phyloP scores from a whole-genome alignment of 2,888 invertebrate species.

The Troilus luridus region DNA sequence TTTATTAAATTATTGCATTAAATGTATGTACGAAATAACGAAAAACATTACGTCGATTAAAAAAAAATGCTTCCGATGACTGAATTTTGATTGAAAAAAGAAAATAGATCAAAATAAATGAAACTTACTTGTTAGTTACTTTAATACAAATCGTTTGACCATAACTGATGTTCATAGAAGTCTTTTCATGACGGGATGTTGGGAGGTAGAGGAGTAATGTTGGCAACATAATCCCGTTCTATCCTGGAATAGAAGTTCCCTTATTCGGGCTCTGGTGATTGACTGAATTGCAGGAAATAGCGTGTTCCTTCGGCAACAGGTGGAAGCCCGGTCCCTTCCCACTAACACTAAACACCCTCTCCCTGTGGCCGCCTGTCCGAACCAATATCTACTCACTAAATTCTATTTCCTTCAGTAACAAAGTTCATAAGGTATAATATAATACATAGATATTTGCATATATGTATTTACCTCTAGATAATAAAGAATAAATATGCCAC shows the following conservation, averaged over 20 bases:
- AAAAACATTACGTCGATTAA: too few species aligned
- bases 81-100: too few species aligned
- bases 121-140: neutral
- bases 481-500: too few species aligned
- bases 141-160: neutral
- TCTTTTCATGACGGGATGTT: neutral
- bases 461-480: too few species aligned
- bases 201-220: neutral
- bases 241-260: neutral
- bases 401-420: neutral
- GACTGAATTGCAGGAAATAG: constrained; percentile 37
- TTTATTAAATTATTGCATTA: too few species aligned
- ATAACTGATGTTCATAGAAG: neutral
- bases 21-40: too few species aligned
- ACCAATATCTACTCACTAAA: neutral
- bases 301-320: constrained; percentile 30
- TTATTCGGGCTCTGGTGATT: neutral
- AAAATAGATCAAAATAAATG: neutral
- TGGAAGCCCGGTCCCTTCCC: neutral
- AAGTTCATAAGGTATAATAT: neutral
- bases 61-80: too few species aligned
- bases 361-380: neutral
- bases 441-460: too few species aligned
- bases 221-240: neutral
- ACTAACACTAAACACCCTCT: too few species aligned